Base-by-base conservation (phyloP, 2,797 vertebrate genomes). In the Gobio occitaniae region DNA sequence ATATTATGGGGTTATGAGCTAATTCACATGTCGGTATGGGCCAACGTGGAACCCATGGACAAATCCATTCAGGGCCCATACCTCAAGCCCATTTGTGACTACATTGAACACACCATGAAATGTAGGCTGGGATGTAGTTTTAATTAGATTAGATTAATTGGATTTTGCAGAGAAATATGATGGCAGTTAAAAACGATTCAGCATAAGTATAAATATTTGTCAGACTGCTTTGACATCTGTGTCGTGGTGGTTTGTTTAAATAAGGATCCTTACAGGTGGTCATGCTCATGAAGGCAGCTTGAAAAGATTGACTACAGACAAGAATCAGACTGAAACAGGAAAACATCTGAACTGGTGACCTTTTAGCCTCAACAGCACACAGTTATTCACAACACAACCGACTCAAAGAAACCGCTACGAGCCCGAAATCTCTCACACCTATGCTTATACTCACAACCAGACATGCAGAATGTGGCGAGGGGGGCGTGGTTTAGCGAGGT, bases 201-300 rank as follows among this genome's bases (percentile, higher is more conserved):
- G 48, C 6, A 75, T 16, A 21, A 41, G 11, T 61, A 32, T 75
- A 75, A 69, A 77, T 63, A 85, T 68, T 61, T 47, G 75, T 36
- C 13, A 32, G 75, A 80, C 71, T 47, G 36, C 52, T 70, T 38
- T 9, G 13, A 8, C 41, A 65, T 86, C 29, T 56, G n/a, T 36
- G 61, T 70, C 52, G 5, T 21, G n/a, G 17, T 48, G 19, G 48
- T 41, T 56, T 47, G 41, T 65, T 44, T 48, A 32, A 56, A 77
- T 70, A 61, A 84, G 32, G 78, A 82, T 63, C 83, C 71, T 52
- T 79, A 69, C 78, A 86, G 69, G 59, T 82, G 41, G n/a, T 61
- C 36, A 12, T 19, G 66, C 61, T 41, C 69, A 63, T 17, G 25
- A 69, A 69, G 21, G n/a, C 59, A 44, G n/a, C 38, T 68, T 50